Evolutionary conservation across 2,888 invertebrate genomes (phyloP).

Genomic region (Drosophila mimetica): DNA sequence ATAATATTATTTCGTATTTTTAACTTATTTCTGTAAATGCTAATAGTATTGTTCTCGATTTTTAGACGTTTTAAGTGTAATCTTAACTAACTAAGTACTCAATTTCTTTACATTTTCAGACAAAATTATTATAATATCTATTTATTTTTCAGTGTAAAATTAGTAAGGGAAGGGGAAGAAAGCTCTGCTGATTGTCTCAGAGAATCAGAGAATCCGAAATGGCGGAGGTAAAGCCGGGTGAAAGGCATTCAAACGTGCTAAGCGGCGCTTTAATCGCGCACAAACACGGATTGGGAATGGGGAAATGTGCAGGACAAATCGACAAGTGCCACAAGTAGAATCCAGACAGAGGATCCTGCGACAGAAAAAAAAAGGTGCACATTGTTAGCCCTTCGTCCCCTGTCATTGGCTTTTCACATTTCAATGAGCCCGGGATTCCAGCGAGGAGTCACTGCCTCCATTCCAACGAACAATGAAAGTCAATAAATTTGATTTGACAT

Average conservation of each 20-base stretch:
- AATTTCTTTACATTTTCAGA: too few relatives aligned
- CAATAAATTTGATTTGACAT: constrained; percentile 80
- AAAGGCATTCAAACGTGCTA: constrained; percentile 49
- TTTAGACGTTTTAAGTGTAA: too few relatives aligned
- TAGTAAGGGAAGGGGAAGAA: constrained; percentile 29
- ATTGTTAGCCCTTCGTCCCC: constrained; percentile 33
- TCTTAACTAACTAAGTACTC: too few relatives aligned
- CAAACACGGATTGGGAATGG: constrained; percentile 44
- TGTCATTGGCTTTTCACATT: constrained; percentile 76
- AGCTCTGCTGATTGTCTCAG: constrained; percentile 63
- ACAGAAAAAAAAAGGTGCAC: constrained; percentile 60
- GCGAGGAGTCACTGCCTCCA: constrained; percentile 23
- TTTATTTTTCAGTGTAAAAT: constrained; percentile 1
- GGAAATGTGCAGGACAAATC: constrained; percentile 52
- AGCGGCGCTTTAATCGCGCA: constrained; percentile 69
- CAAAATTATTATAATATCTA: too few relatives aligned
- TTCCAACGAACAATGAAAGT: constrained; percentile 67
- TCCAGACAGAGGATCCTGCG: constrained; percentile 21
- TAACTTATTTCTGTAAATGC: too few relatives aligned
- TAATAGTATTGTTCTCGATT: too few relatives aligned
- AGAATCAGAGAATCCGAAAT: constrained; percentile 15
- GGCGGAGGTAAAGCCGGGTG: constrained; percentile 7
- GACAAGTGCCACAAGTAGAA: constrained; percentile 39
- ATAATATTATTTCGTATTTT: too few relatives aligned
- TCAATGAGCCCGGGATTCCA: constrained; percentile 61